These are phyloP conservation scores for Hydropotes inermis DNA, from an alignment of 2,113 vertebrate species.

Conservation along the genomic window DNA sequence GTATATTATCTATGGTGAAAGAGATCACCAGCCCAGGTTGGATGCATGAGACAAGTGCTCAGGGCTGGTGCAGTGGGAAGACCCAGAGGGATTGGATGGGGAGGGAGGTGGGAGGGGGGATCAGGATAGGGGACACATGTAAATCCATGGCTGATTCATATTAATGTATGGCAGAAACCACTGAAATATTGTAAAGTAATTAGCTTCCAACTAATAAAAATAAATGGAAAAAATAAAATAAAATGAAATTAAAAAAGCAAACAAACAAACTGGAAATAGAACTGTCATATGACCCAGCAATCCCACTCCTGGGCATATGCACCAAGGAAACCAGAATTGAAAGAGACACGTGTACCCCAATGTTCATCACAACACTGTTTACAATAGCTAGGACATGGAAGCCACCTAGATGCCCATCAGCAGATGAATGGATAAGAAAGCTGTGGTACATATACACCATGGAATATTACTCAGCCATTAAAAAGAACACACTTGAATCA, in stretches of 20 bases:
- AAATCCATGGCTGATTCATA: background rate
- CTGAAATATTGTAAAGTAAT: background rate
- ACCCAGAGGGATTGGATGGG: background rate
- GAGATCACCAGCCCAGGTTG: background rate
- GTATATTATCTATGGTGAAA: background rate
- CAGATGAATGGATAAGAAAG: background rate
- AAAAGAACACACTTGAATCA: background rate
- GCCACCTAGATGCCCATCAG: background rate
- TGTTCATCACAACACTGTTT: no score
- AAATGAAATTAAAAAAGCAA: no score
- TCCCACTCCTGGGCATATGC: no score
- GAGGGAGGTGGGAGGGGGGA: background rate
- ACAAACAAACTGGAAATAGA: no score
- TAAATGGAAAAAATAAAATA: no score
- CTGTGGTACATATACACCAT: background rate
- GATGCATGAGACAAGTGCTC: background rate
- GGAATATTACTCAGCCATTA: background rate
- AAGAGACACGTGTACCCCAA: no score
- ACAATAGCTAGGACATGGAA: no score
- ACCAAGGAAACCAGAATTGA: no score
- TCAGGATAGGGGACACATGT: background rate
- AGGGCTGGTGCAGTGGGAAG: background rate
- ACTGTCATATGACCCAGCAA: no score
- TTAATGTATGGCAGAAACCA: background rate
- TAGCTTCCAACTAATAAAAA: background rate